phyloP scores from a whole-genome alignment of 2,888 invertebrate genomes.

The Desoria tigrina region DNA sequence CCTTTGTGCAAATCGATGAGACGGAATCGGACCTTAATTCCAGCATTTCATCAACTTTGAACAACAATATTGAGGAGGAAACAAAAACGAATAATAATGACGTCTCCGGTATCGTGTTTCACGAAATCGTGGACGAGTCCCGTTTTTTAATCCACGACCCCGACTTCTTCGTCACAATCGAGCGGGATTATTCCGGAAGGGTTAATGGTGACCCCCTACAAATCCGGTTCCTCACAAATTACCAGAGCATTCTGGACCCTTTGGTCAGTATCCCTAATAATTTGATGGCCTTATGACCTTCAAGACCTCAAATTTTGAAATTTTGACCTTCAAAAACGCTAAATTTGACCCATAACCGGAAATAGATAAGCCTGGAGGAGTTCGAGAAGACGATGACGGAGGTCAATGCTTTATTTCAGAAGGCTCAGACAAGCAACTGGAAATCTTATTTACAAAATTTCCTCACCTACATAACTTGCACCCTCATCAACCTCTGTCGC shows the following conservation, averaged over 20 bases:
- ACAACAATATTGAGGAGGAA: too few relatives aligned
- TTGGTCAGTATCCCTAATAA: slow-evolving; percentile 4
- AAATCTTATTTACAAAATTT: background rate
- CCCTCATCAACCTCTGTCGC: background rate
- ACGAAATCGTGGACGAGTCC: background rate
- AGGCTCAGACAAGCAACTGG: background rate
- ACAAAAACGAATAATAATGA: too few relatives aligned
- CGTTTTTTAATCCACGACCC: background rate
- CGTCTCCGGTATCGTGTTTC: too few relatives aligned
- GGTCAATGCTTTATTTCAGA: slow-evolving; percentile 1
- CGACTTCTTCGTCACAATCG: background rate
- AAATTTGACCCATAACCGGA: background rate
- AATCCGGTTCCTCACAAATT: slow-evolving; percentile 2
- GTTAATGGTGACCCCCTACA: background rate
- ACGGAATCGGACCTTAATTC: too few relatives aligned
- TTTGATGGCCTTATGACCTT: background rate
- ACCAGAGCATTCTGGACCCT: background rate
- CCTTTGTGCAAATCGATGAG: too few relatives aligned
- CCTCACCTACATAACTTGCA: background rate
- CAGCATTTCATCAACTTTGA: too few relatives aligned
- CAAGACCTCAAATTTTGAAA: background rate
- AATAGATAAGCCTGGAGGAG: background rate
- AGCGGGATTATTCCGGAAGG: slow-evolving; percentile 5
- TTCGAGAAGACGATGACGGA: background rate
- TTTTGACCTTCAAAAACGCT: background rate